Conservation (phyloP, 2,888 invertebrate species). For the Liodrosophila aerea region DNA sequence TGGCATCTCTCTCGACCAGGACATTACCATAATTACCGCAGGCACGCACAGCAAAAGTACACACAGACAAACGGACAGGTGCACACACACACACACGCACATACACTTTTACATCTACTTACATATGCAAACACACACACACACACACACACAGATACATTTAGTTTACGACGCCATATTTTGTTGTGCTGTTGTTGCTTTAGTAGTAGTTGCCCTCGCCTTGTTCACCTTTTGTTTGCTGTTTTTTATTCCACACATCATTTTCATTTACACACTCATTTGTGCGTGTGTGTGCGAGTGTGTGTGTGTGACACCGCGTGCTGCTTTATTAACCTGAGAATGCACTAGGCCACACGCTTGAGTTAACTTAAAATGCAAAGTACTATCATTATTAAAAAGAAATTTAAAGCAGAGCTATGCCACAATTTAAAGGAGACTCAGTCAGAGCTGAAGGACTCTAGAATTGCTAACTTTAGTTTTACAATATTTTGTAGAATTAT, state of each 20-base stretch:
- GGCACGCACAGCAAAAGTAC: slow-evolving; percentile 40
- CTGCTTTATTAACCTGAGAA: slow-evolving; percentile 41
- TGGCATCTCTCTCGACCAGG: slow-evolving; percentile 36
- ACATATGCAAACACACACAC: slow-evolving; percentile 12
- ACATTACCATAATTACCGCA: slow-evolving; percentile 69
- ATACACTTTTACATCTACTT: slow-evolving; percentile 9
- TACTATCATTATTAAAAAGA: background rate
- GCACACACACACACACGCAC: slow-evolving; percentile 22
- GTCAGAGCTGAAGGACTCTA: too few relatives aligned
- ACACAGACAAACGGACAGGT: slow-evolving; percentile 31
- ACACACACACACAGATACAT: slow-evolving; percentile 17
- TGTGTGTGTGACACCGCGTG: slow-evolving; percentile 6
- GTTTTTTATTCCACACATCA: slow-evolving; percentile 38
- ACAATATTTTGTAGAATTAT: too few relatives aligned
- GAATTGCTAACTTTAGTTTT: too few relatives aligned
- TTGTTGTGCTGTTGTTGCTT: slow-evolving; percentile 42
- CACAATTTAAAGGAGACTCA: background rate
- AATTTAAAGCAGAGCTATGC: background rate
- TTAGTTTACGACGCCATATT: slow-evolving; percentile 48
- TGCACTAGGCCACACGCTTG: slow-evolving; percentile 23
- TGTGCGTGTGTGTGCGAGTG: slow-evolving; percentile 17
- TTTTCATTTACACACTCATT: slow-evolving; percentile 23
- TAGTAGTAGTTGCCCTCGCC: slow-evolving; percentile 27
- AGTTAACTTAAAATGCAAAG: background rate
- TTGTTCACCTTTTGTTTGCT: slow-evolving; percentile 11